Percentiles rank a stretch among this genome's conserved stretches.
phyloP scores from a whole-genome alignment of 2,113 vertebrate species.

The Lycaon pictus region DNA sequence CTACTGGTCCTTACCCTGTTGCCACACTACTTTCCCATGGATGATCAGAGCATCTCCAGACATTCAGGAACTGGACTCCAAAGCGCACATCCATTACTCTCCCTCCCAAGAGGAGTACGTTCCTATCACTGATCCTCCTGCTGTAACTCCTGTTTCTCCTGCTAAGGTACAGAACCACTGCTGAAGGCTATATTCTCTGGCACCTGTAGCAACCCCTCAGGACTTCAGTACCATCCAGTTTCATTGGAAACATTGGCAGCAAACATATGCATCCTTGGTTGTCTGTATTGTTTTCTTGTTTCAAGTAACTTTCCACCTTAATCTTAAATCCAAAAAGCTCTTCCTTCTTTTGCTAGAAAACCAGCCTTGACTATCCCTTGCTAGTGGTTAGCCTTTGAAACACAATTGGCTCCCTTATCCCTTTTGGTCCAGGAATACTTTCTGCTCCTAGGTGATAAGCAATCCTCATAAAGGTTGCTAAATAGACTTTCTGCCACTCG shows the following conservation, averaged over 20 bases:
- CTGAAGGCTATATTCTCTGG: background rate
- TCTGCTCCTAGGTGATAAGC: background rate
- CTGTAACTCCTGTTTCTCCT: background rate
- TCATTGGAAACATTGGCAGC: background rate
- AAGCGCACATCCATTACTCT: background rate
- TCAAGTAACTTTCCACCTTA: background rate
- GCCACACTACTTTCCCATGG: background rate
- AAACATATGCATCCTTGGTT: background rate
- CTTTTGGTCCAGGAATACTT: background rate
- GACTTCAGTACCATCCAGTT: background rate
- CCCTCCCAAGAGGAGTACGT: background rate
- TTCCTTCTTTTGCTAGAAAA: background rate
- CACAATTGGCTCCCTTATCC: background rate
- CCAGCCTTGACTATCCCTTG: background rate
- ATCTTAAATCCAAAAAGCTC: background rate
- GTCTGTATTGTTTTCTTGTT: background rate
- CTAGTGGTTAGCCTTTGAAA: background rate
- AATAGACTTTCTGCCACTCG: background rate
- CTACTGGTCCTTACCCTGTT: background rate
- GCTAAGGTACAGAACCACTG: too few relatives aligned
- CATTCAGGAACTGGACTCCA: background rate
- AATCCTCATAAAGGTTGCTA: background rate
- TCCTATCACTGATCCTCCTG: background rate
- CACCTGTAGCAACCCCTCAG: accelerated
- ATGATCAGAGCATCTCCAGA: background rate